phyloP scores from a whole-genome alignment of 1,140 invertebrate species.

The Ganaspis sp. region DNA sequence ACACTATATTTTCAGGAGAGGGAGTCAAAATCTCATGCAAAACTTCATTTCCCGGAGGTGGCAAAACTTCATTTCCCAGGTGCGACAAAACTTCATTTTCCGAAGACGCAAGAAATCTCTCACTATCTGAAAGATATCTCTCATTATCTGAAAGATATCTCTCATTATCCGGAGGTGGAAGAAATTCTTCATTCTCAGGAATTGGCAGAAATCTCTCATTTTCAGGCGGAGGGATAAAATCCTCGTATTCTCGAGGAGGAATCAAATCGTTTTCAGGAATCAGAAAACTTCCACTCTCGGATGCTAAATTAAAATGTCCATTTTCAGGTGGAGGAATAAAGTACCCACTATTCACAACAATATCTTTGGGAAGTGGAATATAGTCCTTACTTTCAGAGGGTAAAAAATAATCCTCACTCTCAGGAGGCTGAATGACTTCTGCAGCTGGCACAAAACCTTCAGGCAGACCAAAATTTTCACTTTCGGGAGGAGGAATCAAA shows the following conservation, averaged over 20 bases:
- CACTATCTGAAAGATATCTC: neutral
- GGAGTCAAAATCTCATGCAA: neutral
- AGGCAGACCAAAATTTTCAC: neutral
- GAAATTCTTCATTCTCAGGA: neutral
- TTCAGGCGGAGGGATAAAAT: neutral
- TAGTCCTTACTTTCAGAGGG: neutral
- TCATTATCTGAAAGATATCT: too few relatives aligned
- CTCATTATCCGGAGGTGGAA: neutral
- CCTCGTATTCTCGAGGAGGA: neutral
- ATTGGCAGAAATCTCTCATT: neutral
- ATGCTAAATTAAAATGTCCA: neutral
- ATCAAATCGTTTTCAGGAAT: neutral
- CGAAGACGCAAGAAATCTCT: neutral
- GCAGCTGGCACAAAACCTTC: neutral
- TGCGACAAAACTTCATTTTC: too few relatives aligned
- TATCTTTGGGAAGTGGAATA: neutral
- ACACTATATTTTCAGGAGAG: neutral
- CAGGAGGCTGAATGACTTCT: constrained; percentile 6
- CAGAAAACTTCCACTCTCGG: neutral
- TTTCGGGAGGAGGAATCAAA: neutral
- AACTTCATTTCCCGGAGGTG: neutral
- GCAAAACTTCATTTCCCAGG: neutral
- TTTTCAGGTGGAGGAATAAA: neutral
- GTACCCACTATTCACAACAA: neutral
- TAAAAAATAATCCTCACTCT: neutral